phyloP scores from a whole-genome alignment of 2,113 vertebrate species.

The Tympanuchus pallidicinctus region DNA sequence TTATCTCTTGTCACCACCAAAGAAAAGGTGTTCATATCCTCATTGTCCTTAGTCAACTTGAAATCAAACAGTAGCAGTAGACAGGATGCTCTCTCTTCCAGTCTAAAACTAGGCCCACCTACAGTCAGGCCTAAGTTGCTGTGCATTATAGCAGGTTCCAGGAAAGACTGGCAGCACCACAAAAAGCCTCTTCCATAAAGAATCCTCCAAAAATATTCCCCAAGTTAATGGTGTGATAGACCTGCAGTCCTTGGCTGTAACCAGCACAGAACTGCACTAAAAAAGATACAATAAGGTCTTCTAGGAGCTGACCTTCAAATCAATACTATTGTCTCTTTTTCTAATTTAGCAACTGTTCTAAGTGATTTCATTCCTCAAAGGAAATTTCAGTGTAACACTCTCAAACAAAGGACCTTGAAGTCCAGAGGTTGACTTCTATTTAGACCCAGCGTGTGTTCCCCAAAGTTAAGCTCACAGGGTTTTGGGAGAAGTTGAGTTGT shows the following conservation, averaged over 20 bases:
- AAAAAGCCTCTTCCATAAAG: neutral
- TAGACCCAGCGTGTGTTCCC: neutral
- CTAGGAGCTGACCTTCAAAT: neutral
- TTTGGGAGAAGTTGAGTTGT: neutral
- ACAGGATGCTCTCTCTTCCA: neutral
- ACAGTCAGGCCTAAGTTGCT: neutral
- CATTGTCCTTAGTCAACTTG: neutral
- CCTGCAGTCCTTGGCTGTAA: neutral
- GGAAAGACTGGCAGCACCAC: neutral
- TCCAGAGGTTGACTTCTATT: neutral
- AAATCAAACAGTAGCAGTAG: neutral
- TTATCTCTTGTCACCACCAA: neutral
- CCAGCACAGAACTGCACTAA: neutral
- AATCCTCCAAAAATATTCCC: neutral
- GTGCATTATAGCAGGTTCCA: neutral
- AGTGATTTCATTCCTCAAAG: neutral
- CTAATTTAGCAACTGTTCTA: neutral
- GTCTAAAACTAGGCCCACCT: neutral
- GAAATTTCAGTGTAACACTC: neutral
- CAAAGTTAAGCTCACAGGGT: neutral
- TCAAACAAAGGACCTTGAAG: neutral
- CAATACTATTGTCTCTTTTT: neutral
- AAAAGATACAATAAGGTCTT: neutral
- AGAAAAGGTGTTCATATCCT: neutral
- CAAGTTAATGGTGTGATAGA: neutral